These are phyloP conservation scores for Carduelis carduelis DNA, from an alignment of 2,797 vertebrate species.

Conservation along the genomic window DNA sequence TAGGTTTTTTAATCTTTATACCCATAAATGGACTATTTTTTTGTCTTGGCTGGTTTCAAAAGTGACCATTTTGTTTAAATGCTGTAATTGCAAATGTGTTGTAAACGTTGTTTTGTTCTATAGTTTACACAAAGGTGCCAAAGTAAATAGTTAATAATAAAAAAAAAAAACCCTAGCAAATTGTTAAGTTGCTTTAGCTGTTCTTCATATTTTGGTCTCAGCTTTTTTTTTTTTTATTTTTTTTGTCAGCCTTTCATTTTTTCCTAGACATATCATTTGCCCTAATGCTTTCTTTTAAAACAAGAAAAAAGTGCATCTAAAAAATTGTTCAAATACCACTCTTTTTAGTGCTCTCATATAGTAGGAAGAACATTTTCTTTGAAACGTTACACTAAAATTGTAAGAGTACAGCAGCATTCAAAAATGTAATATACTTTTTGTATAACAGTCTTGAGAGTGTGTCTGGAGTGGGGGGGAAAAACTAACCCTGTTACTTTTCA, in stretches of 20 bases:
- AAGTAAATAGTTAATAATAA: slow-evolving; percentile 68
- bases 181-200: slow-evolving; percentile 52
- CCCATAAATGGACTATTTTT: slow-evolving; percentile 64
- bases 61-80: slow-evolving; percentile 68
- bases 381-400: slow-evolving; percentile 57
- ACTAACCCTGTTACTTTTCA: slow-evolving; percentile 58
- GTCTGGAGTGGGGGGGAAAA: slow-evolving; percentile 37
- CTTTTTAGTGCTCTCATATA: slow-evolving; percentile 58
- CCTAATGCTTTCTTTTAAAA: slow-evolving; percentile 52
- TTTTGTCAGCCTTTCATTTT: neutral
- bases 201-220: slow-evolving; percentile 58
- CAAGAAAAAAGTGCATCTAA: slow-evolving; percentile 38
- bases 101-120: slow-evolving; percentile 67
- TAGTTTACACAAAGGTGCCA: slow-evolving; percentile 71
- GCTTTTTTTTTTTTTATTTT: neutral
- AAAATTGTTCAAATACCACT: slow-evolving; percentile 44
- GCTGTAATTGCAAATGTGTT: slow-evolving; percentile 64
- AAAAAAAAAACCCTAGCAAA: slow-evolving; percentile 8
- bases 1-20: slow-evolving; percentile 69
- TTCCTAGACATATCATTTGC: slow-evolving; percentile 47
- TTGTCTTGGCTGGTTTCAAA: slow-evolving; percentile 70
- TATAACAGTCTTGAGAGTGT: slow-evolving; percentile 68
- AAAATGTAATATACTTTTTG: slow-evolving; percentile 76
- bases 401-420: slow-evolving; percentile 78
- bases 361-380: slow-evolving; percentile 62